A percentile compares a stretch with the other conserved stretches of the same genome.
These are phyloP conservation scores for Drosophila sordidula DNA, from an alignment of 2,888 invertebrate species.

Conservation along the genomic window DNA sequence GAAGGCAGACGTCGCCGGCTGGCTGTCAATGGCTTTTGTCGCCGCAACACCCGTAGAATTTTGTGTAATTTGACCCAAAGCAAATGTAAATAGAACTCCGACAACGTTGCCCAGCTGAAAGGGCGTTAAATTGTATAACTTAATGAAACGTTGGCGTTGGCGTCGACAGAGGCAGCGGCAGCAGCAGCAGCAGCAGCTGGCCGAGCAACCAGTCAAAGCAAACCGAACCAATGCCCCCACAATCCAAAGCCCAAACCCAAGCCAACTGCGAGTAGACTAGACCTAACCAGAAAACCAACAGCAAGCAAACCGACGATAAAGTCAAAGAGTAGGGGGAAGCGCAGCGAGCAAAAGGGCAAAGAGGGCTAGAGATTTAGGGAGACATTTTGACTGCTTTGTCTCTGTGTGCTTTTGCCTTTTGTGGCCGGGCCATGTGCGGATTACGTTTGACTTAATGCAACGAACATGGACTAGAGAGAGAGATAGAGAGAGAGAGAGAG, in stretches of 20 bases:
- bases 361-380: constrained; percentile 21
- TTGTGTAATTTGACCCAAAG: constrained; percentile 84
- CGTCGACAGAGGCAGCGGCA: constrained; percentile 6
- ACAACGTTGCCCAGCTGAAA: constrained; percentile 64
- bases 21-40: constrained; percentile 76
- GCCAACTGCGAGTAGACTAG: constrained; percentile 54
- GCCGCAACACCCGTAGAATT: constrained; percentile 80
- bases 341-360: constrained; percentile 11
- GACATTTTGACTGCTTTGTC: constrained; percentile 66
- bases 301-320: constrained; percentile 68
- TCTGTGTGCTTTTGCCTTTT: constrained; percentile 61
- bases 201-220: constrained; percentile 66
- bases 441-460: constrained; percentile 83
- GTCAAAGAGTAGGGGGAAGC: constrained; percentile 70
- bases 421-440: constrained; percentile 80
- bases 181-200: constrained; percentile 15
- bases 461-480: constrained; percentile 24
- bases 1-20: constrained; percentile 51
- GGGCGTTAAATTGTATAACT: constrained; percentile 82
- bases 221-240: constrained; percentile 45
- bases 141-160: constrained; percentile 79
- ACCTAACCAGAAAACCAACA: constrained; percentile 78
- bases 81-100: constrained; percentile 84
- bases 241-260: constrained; percentile 23
- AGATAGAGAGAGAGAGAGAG: constrained; percentile 4